Conservation (phyloP, 2,797 vertebrate genomes). For the Mycteria americana region DNA sequence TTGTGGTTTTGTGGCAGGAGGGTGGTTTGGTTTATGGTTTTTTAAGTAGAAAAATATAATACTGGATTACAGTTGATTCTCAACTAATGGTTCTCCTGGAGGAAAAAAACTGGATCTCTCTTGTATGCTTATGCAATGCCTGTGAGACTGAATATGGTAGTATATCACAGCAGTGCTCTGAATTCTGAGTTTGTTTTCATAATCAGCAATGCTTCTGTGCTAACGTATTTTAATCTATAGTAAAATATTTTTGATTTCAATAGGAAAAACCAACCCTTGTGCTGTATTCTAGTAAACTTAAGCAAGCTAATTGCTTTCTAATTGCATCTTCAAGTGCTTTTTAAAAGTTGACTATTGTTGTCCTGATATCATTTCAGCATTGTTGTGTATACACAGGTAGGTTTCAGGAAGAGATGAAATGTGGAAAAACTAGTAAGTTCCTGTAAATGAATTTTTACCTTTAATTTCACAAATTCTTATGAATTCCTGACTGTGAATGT, state of each 20-base stretch:
- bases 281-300: background rate
- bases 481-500: background rate
- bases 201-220: background rate
- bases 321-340: background rate
- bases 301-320: background rate
- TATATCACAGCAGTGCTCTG: background rate
- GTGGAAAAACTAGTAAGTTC: background rate
- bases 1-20: background rate
- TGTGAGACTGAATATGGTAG: background rate
- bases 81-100: background rate
- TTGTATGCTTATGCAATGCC: background rate
- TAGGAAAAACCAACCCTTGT: background rate
- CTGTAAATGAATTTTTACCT: background rate
- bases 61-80: background rate
- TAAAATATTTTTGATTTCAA: background rate
- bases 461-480: background rate
- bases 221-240: background rate
- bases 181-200: background rate
- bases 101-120: background rate
- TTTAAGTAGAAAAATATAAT: background rate
- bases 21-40: background rate
- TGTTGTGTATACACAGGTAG: background rate
- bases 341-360: background rate
- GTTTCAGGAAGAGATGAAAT: background rate
- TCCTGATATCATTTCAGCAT: background rate